Evolutionary conservation across 2,113 vertebrate genomes (phyloP), one percentile per base, ranked within the genome.

Genomic region (Laticauda laticaudata): DNA sequence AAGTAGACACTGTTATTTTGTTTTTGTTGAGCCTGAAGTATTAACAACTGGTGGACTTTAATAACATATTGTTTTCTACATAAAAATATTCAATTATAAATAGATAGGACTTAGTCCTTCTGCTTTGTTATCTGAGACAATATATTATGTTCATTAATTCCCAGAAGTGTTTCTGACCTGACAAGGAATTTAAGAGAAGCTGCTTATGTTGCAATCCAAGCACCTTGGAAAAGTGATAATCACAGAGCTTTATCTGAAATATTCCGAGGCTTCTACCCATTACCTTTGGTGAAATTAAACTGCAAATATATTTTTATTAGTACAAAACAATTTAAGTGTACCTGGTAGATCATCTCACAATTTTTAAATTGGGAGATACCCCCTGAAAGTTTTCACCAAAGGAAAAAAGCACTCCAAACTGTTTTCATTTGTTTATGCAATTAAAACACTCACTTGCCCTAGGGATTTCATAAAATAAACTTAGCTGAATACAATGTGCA

Each of bases 111-210:
- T 95, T 94, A 94, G 94, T 91, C 95, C 11, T 94, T 94, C 64
- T 95, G 94, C 94, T 97, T 97, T 97, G 94, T 94, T 95, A 97
- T 95, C 95, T 97, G 96, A 97, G 96, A 96, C 97, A 97, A 98
- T 97, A 98, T 96, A 96, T 96, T 97, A 94, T 97, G 95, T 97
- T 97, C 97, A 96, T 96, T 95, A 95, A 97, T 97, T 96, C 95
- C 97, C 96, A 97, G 94, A 97, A 97, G 97, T 98, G 98, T 98
- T 98, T 97, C 98, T 98, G 97, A 98, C 98, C 97, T 97, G 97
- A 97, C 98, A 98, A 96, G 97, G 97, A 97, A 96, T 97, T 98
- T 97, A 97, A 95, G 91, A 96, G 96, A 96, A 96, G 97, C 97
- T 96, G 97, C 97, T 95, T 97, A 96, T 93, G 97, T 96, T 97